Base-by-base conservation (phyloP, 2,797 vertebrate genomes). In the Eulemur rubriventer region DNA sequence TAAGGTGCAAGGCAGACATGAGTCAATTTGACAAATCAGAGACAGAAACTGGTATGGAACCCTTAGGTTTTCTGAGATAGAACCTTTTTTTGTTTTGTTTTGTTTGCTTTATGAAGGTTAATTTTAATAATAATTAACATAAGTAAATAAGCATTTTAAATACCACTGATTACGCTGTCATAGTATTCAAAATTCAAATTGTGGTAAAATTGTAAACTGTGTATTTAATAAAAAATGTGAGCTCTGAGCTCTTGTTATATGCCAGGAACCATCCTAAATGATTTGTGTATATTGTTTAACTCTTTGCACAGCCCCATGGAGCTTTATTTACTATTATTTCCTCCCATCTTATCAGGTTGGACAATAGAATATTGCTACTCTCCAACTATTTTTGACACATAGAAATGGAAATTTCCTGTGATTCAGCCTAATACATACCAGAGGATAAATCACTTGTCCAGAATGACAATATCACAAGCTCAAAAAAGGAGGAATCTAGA, bases 111-210 rank as follows among this genome's bases (percentile, higher is more conserved):
- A 70, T 17, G 26, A 87, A 76, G 70, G 76, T 85, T 88, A 89
- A 90, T 70, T 82, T 90, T 61, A 84, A 79, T 14, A 86, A 16
- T 70, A 82, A 78, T 94, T 57, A 96, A 86, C 52, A 48, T 61
- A 86, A 94, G 81, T 59, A 89, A 95, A 91, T 50, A 76, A 76
- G 4, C 16, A 95, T 43, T 38, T 91, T 87, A 67, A 85, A 2
- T 0, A 61, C 12, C 24, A 73, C 0, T 55, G 59, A 43, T 80
- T 43, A 65, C 20, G 91, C 50, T 73, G n/a, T 12, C 4, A 59
- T 26, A 13, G 48, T 61, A 8, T 83, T 94, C 46, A 84, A 67
- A 91, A 90, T 94, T 91, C 6, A 69, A n/a, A 43, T 43, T 84
- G 12, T 6, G 20, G 1, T 38, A 8, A 86, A 63, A 50, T 30